Evolutionary conservation across 2,888 invertebrate genomes (phyloP).

Genomic region (Brachypterus glaber): DNA sequence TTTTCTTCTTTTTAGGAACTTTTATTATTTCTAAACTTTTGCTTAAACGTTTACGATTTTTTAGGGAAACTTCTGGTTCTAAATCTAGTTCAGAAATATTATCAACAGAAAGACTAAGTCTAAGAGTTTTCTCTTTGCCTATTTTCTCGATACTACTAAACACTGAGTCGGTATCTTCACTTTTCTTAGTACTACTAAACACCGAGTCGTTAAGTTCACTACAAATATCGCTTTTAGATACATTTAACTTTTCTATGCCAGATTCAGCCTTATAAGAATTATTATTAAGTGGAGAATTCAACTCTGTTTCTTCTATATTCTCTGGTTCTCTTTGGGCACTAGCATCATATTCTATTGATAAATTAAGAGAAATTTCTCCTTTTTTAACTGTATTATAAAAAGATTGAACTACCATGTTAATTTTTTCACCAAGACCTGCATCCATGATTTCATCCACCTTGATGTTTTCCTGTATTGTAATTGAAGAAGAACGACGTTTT

Average conservation of each 20-base stretch:
- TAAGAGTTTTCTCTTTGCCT: no score
- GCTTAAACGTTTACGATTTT: conserved; percentile 9
- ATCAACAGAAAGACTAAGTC: no score
- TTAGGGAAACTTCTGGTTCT: conserved; percentile 6
- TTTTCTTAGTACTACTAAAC: no score
- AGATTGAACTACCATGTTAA: conserved; percentile 28
- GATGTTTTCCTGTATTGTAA: conserved; percentile 33
- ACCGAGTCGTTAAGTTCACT: no score
- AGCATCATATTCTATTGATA: conserved; percentile 27
- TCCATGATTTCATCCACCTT: conserved; percentile 27
- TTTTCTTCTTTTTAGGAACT: conserved; percentile 8
- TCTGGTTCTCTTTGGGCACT: neutral
- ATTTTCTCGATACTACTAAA: no score
- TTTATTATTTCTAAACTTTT: conserved; percentile 13
- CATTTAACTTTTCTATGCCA: no score
- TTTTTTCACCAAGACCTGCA: conserved; percentile 25
- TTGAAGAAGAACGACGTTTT: conserved; percentile 23
- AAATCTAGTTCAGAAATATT: no score
- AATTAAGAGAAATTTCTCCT: conserved; percentile 27
- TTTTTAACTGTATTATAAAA: conserved; percentile 28
- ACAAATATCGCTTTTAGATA: no score
- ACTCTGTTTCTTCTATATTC: neutral
- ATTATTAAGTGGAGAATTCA: neutral
- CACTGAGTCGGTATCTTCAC: neutral
- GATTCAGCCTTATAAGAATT: neutral